phyloP scores from a whole-genome alignment of 2,113 vertebrate genomes.

The Phycodurus eques region DNA sequence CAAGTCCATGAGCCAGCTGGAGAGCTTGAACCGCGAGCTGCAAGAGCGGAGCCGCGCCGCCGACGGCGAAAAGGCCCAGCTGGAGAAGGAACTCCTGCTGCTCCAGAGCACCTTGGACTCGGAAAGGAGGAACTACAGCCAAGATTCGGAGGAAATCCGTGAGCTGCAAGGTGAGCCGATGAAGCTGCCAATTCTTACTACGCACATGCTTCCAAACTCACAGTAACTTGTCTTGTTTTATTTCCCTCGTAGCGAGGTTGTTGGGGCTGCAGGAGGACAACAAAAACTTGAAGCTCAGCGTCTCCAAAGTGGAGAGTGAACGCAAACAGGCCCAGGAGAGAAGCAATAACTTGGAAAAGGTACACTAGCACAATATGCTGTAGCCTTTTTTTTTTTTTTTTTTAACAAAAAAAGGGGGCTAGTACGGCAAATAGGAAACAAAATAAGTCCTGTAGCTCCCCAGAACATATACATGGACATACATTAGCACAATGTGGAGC shows the following conservation, averaged over 20 bases:
- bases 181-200: neutral
- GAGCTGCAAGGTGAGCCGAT: slow-evolving; percentile 87
- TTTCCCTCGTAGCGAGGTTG: slow-evolving; percentile 78
- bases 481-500: too few species aligned
- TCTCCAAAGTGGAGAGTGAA: slow-evolving; percentile 87
- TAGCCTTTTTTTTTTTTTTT: neutral
- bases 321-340: slow-evolving; percentile 91
- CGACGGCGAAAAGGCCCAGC: slow-evolving; percentile 75
- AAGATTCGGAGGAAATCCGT: slow-evolving; percentile 93
- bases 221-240: neutral
- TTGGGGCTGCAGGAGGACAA: slow-evolving; percentile 91
- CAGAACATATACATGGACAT: too few species aligned
- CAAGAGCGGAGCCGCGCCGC: slow-evolving; percentile 85
- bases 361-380: slow-evolving; percentile 42
- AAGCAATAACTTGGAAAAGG: slow-evolving; percentile 94
- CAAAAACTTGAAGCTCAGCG: slow-evolving; percentile 83
- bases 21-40: slow-evolving; percentile 88
- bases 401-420: neutral
- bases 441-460: too few species aligned
- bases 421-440: neutral
- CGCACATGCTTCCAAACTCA: neutral
- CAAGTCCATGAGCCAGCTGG: slow-evolving; percentile 87
- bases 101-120: slow-evolving; percentile 90
- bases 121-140: slow-evolving; percentile 88
- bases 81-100: slow-evolving; percentile 90